phyloP scores from a whole-genome alignment of 2,888 invertebrate species.

The Zootermopsis nevadensis region DNA sequence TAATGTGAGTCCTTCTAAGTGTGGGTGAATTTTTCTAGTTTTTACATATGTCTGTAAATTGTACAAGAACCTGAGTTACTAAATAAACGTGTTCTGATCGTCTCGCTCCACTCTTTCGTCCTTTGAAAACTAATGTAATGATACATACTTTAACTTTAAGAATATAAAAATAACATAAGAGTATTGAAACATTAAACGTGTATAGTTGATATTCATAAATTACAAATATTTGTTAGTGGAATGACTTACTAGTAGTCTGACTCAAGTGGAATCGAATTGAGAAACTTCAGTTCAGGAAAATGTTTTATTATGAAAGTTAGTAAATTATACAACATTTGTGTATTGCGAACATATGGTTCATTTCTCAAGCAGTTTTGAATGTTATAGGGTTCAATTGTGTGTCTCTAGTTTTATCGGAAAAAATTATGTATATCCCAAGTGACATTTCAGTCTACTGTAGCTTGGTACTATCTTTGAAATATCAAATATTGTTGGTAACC shows the following conservation, averaged over 20 bases:
- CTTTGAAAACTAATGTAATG: background rate
- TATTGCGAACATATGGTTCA: slow-evolving; percentile 2
- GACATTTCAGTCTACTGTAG: background rate
- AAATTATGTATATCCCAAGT: background rate
- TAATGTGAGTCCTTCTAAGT: too few relatives aligned
- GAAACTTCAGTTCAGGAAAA: background rate
- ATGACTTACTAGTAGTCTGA: background rate
- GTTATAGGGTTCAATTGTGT: background rate
- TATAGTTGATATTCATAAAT: background rate
- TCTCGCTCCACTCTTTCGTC: background rate
- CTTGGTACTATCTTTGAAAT: background rate
- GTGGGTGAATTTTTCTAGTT: too few relatives aligned
- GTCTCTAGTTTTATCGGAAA: background rate
- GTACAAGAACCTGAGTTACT: background rate
- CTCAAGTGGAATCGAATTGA: background rate
- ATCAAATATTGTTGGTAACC: background rate
- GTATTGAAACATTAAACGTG: background rate
- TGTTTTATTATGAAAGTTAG: background rate
- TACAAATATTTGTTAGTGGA: background rate
- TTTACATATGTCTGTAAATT: background rate
- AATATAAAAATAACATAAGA: background rate
- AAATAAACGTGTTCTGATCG: background rate
- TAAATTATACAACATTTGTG: background rate
- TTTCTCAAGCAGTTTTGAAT: slow-evolving; percentile 2
- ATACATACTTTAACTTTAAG: background rate